Conservation (phyloP, 2,113 vertebrate genomes). For the Isurus oxyrinchus region DNA sequence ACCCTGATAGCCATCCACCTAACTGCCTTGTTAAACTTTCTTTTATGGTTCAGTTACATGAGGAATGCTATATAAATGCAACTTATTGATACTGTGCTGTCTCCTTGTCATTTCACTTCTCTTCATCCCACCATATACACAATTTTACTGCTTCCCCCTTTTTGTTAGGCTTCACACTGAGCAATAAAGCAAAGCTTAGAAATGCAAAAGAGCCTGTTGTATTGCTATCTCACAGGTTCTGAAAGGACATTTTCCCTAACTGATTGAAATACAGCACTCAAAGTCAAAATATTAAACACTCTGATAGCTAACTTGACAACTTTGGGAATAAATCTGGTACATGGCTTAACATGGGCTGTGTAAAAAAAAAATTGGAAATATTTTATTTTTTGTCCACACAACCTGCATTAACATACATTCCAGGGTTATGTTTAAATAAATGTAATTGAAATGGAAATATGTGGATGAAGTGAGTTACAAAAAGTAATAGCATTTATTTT, state of each 20-base stretch:
- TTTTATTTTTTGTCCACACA: not conserved
- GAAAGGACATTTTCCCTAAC: not conserved
- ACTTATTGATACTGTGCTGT: not conserved
- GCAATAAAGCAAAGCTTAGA: not conserved
- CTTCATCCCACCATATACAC: not conserved
- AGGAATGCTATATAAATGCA: not conserved
- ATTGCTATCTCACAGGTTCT: not conserved
- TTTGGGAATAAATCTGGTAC: not conserved
- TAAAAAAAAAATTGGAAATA: not conserved
- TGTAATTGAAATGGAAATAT: not conserved
- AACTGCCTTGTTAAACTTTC: not conserved
- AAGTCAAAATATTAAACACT: not conserved
- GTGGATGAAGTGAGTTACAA: not conserved
- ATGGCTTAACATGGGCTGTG: not conserved
- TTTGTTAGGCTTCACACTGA: not conserved
- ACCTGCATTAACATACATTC: not conserved
- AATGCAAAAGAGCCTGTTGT: not conserved
- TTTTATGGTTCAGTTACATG: not conserved
- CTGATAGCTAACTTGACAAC: not conserved
- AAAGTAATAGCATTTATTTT: not conserved
- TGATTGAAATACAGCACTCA: not conserved
- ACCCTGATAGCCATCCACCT: not conserved
- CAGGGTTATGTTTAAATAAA: not conserved
- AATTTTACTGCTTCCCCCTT: not conserved
- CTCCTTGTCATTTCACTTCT: not conserved